Conservation (phyloP, 2,888 invertebrate genomes). For the Resseliella maxima region DNA sequence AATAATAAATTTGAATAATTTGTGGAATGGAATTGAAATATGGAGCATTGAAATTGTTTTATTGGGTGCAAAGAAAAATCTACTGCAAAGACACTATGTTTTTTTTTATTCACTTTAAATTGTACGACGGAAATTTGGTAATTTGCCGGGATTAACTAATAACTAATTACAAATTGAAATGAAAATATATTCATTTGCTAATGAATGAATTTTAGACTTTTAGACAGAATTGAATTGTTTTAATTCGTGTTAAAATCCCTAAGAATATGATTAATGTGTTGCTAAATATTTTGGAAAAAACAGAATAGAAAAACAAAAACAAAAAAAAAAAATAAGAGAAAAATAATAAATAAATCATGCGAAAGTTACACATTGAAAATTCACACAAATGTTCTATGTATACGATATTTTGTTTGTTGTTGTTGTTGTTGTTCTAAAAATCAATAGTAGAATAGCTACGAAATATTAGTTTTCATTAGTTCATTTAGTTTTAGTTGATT, state of each 20-base stretch:
- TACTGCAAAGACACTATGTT: constrained; percentile 19
- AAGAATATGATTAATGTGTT: not conserved
- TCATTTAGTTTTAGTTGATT: not conserved
- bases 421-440: not conserved
- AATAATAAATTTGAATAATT: constrained; percentile 3
- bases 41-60: not conserved
- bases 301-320: constrained; percentile 12
- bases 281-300: not conserved
- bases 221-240: not conserved
- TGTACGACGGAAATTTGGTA: not conserved
- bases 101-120: not conserved
- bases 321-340: no score
- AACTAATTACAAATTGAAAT: not conserved
- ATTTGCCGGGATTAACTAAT: not conserved
- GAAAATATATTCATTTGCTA: not conserved
- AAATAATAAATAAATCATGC: no score
- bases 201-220: not conserved
- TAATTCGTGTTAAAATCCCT: not conserved
- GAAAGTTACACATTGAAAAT: constrained; percentile 37
- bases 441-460: constrained; percentile 15
- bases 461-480: not conserved
- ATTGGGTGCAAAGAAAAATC: not conserved
- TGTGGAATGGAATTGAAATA: constrained; percentile 10
- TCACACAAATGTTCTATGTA: constrained; percentile 34
- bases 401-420: not conserved